These are phyloP conservation scores for Pempheris klunzingeri DNA, from an alignment of 2,797 vertebrate genomes.

Conservation along the genomic window DNA sequence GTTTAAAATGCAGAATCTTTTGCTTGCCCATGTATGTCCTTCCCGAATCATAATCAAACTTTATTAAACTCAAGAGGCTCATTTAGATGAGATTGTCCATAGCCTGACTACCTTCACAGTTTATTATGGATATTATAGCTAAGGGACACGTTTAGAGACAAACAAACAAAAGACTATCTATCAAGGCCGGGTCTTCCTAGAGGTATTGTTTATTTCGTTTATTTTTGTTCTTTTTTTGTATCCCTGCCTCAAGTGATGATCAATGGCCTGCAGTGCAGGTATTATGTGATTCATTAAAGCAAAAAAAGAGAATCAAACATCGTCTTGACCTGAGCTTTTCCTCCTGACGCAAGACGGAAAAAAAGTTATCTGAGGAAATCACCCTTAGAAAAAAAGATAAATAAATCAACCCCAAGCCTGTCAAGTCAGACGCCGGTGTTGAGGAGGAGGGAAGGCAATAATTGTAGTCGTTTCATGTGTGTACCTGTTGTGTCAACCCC, in stretches of 20 bases:
- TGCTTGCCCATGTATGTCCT: too few relatives aligned
- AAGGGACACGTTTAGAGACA: background rate
- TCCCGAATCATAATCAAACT: background rate
- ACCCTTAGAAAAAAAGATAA: slow-evolving; percentile 24
- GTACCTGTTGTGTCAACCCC: slow-evolving; percentile 75
- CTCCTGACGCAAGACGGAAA: slow-evolving; percentile 7
- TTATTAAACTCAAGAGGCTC: background rate
- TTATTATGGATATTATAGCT: background rate
- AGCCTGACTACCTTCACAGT: background rate
- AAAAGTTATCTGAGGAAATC: slow-evolving; percentile 9
- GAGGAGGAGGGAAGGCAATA: slow-evolving; percentile 42
- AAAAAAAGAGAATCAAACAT: slow-evolving; percentile 30
- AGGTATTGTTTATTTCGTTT: background rate
- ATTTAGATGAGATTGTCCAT: background rate
- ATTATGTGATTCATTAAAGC: slow-evolving; percentile 45
- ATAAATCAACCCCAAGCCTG: slow-evolving; percentile 52
- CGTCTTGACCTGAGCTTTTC: slow-evolving; percentile 20
- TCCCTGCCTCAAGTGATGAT: slow-evolving; percentile 23
- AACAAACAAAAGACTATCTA: background rate
- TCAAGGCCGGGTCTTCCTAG: too few relatives aligned
- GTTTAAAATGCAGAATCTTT: background rate
- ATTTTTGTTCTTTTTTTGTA: slow-evolving; percentile 1
- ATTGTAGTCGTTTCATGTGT: slow-evolving; percentile 78
- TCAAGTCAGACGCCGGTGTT: slow-evolving; percentile 15
- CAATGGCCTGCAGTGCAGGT: slow-evolving; percentile 15